Base-by-base conservation (phyloP, 2,113 vertebrate species). In the Hypomesus transpacificus region DNA sequence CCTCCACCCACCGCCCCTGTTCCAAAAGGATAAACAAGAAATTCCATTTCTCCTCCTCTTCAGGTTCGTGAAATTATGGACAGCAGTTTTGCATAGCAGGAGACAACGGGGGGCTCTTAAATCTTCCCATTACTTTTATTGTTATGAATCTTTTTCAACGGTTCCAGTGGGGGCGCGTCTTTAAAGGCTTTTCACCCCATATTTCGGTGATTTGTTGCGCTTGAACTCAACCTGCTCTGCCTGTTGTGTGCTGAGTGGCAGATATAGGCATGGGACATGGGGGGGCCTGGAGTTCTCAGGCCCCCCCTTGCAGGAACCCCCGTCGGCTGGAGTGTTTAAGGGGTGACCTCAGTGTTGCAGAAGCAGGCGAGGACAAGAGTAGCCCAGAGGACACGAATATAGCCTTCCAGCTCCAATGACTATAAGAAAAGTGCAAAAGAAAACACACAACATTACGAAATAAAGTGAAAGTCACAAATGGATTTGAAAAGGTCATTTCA, bases 171-270 rank as follows among this genome's bases (percentile, higher is more conserved):
- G 82, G 86, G 75, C 78, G 39, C 39, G 60, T 34, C 75, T 70
- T 85, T 63, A 73, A 80, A 50, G 74, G 80, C 76, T 76, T 88
- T 88, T 91, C 83, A 89, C 83, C 79, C 56, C 75, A 90, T 88
- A 89, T 89, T 90, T 86, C 82, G 86, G 82, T 88, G 66, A 91
- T 90, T 90, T 87, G 88, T 91, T 88, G 84, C 82, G 84, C 86
- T 91, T 89, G 83, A 89, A 84, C 85, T 82, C 74, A 80, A 88
- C 81, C 78, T 76, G 73, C 77, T 79, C 69, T 71, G 66, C 61
- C 69, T 56, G 34, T 71, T 69, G 71, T 56, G 21, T 26, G 16
- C 53, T 89, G 86, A 91, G 89, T 88, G 79, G 87, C 80, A 89
- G 76, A 78, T 87, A 78, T 81, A 86, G 78, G 78, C 82, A 77